A percentile compares a stretch with the other conserved stretches of the same genome.
phyloP scores from a whole-genome alignment of 2,797 vertebrate species.

The Phoebastria nigripes region DNA sequence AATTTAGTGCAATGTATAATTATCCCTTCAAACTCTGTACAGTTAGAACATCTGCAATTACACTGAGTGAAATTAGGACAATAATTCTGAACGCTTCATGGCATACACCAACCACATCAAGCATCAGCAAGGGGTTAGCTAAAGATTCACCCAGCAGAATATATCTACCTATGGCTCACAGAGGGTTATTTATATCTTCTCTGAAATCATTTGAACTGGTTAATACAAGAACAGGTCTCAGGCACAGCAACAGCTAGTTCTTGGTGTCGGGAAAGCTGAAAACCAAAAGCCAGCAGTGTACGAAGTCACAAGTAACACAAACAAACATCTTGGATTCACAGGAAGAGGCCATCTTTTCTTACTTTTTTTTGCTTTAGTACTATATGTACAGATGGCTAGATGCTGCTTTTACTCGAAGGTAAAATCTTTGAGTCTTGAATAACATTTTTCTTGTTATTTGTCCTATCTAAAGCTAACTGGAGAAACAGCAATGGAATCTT shows the following conservation, averaged over 20 bases:
- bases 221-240: neutral
- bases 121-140: neutral
- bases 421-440: neutral
- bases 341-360: neutral
- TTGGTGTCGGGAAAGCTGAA: neutral
- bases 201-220: neutral
- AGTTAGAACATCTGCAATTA: neutral
- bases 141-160: neutral
- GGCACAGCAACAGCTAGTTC: neutral
- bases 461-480: neutral
- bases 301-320: neutral
- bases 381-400: neutral
- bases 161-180: neutral
- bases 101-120: neutral
- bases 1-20: neutral
- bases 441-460: neutral
- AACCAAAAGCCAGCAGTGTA: neutral
- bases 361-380: neutral
- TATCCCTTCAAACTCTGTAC: neutral
- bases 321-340: neutral
- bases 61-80: neutral
- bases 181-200: neutral
- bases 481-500: neutral
- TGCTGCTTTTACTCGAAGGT: neutral
- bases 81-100: neutral